Percentiles rank a stretch among this genome's conserved stretches.
Conservation (phyloP, 2,888 invertebrate species). For the Epiblema foenella region DNA sequence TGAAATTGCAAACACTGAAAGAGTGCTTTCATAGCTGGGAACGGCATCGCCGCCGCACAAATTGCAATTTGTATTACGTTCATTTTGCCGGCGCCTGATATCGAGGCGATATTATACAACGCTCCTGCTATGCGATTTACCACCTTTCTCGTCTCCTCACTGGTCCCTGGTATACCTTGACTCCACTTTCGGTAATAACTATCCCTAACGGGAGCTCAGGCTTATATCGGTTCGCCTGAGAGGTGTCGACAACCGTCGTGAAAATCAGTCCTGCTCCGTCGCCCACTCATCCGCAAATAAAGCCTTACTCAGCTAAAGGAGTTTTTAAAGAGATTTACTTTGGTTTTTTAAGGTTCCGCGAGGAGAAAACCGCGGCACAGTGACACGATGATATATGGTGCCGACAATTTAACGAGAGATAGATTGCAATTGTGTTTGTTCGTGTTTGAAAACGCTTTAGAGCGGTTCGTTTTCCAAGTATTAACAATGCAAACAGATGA, state of each 20-base stretch:
- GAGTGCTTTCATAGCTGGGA: conserved; percentile 54
- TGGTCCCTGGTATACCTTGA: not conserved
- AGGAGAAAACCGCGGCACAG: conserved; percentile 26
- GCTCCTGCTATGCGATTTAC: conserved; percentile 26
- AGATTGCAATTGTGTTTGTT: conserved; percentile 26
- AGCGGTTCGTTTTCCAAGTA: conserved; percentile 6
- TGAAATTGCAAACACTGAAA: conserved; percentile 56
- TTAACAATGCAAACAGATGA: conserved; percentile 1
- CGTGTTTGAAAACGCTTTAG: conserved; percentile 20
- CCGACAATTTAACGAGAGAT: conserved; percentile 26
- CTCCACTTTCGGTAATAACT: not conserved
- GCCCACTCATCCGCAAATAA: conserved; percentile 32
- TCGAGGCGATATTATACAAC: conserved; percentile 37
- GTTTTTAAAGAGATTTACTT: conserved; percentile 45
- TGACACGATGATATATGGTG: conserved; percentile 40
- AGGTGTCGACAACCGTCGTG: not conserved
- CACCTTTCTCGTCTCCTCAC: conserved; percentile 3
- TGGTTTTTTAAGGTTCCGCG: conserved; percentile 42
- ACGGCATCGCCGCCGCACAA: conserved; percentile 50
- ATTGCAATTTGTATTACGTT: conserved; percentile 59
- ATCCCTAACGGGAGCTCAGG: not conserved
- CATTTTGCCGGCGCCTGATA: conserved; percentile 50
- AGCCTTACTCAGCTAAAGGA: conserved; percentile 43
- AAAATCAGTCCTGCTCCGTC: conserved; percentile 5
- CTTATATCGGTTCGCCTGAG: not conserved